Conservation (phyloP, 2,113 vertebrate genomes). For the Mormyrus iriodes region DNA sequence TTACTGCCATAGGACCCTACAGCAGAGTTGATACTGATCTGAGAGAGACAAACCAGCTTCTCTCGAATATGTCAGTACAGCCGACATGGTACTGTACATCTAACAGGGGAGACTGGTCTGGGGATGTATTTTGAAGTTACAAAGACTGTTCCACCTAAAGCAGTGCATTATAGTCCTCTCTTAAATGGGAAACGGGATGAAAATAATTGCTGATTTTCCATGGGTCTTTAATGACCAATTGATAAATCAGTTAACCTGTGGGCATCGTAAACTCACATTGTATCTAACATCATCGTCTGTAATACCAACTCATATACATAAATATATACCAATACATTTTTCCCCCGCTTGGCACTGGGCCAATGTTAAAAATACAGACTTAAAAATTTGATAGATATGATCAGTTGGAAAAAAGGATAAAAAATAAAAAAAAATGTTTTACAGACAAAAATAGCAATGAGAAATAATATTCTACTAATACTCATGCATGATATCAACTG, state of each 20-base stretch:
- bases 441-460: not conserved
- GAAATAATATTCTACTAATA: not conserved
- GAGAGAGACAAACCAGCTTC: not conserved
- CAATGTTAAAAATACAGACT: not conserved
- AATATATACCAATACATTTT: not conserved
- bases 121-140: not conserved
- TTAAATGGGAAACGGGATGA: not conserved
- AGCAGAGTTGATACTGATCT: not conserved
- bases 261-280: not conserved
- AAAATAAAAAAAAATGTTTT: not conserved
- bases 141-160: not conserved
- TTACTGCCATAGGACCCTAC: slow-evolving; percentile 4
- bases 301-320: not conserved
- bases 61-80: not conserved
- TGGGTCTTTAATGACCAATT: not conserved
- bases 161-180: not conserved
- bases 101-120: not conserved
- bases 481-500: not conserved
- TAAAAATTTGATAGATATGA: not conserved
- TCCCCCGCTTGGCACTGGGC: not conserved
- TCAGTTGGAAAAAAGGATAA: not conserved
- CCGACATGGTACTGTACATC: not conserved
- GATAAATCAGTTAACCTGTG: not conserved
- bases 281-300: not conserved
- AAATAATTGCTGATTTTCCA: not conserved